Evolutionary conservation across 2,113 vertebrate genomes (phyloP).

Genomic region (Xerus inauris): DNA sequence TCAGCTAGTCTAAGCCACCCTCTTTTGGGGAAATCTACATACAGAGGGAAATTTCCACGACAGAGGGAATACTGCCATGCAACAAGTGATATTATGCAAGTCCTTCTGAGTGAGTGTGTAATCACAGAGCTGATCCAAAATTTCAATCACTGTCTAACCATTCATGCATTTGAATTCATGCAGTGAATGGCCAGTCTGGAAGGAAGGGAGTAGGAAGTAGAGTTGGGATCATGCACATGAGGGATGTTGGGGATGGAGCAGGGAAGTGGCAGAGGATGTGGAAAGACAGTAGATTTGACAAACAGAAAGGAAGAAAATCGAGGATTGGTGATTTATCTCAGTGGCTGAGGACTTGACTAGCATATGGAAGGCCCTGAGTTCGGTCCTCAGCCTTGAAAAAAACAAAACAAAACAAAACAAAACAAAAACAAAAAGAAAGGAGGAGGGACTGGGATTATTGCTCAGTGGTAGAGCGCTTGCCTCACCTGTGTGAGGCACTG

Average conservation of each 20-base stretch:
- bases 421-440: too few species aligned
- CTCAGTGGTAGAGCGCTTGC: too few species aligned
- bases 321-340: too few species aligned
- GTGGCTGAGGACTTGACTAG: too few species aligned
- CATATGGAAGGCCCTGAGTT: too few species aligned
- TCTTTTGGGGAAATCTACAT: not conserved
- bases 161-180: slow-evolving; percentile 4
- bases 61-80: not conserved
- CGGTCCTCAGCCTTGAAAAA: too few species aligned
- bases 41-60: too few species aligned
- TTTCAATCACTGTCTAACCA: not conserved
- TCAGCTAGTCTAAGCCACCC: not conserved
- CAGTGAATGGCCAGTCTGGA: not conserved
- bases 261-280: not conserved
- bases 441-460: too few species aligned
- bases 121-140: not conserved
- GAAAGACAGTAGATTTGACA: slow-evolving; percentile 6
- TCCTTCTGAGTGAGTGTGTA: not conserved
- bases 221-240: not conserved
- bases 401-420: too few species aligned
- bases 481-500: too few species aligned
- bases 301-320: not conserved
- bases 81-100: not conserved
- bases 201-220: not conserved
- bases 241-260: not conserved